Conservation (phyloP, 2,888 invertebrate species). For the Ennomos fuscantarius region DNA sequence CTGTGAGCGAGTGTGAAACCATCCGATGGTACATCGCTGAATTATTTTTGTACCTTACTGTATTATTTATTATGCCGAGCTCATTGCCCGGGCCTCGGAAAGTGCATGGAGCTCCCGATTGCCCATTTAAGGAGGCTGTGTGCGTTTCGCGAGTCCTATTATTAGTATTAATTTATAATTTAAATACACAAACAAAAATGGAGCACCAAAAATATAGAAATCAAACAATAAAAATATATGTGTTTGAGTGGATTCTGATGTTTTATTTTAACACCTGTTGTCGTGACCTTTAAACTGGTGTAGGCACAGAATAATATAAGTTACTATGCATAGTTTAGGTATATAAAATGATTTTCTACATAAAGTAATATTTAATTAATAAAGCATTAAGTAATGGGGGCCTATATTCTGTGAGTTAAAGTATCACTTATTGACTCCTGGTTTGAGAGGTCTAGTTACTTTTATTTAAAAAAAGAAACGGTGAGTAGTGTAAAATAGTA, state of each 20-base stretch:
- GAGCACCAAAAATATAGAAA: constrained; percentile 82
- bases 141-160: constrained; percentile 69
- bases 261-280: constrained; percentile 57
- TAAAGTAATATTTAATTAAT: no score
- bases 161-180: constrained; percentile 82
- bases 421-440: no score
- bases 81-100: constrained; percentile 79
- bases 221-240: constrained; percentile 77
- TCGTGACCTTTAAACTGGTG: constrained; percentile 10
- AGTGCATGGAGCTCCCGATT: constrained; percentile 71
- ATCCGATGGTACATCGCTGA: constrained; percentile 77
- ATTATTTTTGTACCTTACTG: constrained; percentile 78
- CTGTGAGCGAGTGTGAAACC: constrained; percentile 71
- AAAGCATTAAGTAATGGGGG: no score
- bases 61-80: constrained; percentile 84
- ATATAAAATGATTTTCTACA: background rate
- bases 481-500: no score
- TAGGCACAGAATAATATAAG: no score
- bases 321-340: background rate
- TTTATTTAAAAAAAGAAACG: no score
- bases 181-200: constrained; percentile 80
- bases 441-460: no score
- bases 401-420: no score
- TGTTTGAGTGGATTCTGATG: constrained; percentile 73
- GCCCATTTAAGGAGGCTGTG: constrained; percentile 80